Evolutionary conservation across 1,140 invertebrate species (phyloP).

Genomic region (Drosophila kepulauana): DNA sequence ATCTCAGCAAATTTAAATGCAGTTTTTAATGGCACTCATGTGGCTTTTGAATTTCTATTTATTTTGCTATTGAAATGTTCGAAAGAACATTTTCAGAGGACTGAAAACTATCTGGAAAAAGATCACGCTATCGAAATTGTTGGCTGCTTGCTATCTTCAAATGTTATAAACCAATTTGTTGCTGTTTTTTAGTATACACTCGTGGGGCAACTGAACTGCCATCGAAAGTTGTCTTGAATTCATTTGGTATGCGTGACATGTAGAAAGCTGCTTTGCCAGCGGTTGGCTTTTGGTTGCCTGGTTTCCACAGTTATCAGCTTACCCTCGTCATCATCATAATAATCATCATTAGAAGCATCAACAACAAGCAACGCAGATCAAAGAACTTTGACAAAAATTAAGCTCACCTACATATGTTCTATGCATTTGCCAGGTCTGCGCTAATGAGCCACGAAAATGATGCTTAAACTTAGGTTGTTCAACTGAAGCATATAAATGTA

Average conservation of each 20-base stretch:
- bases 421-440: conserved; percentile 73
- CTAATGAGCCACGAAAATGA: conserved; percentile 81
- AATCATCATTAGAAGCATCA: conserved; percentile 26
- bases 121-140: neutral
- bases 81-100: conserved; percentile 14
- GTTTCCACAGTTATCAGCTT: conserved; percentile 16
- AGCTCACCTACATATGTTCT: conserved; percentile 68
- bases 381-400: conserved; percentile 73
- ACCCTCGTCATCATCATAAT: conserved; percentile 24
- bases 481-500: neutral
- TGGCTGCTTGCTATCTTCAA: conserved; percentile 23
- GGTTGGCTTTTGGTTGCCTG: conserved; percentile 35
- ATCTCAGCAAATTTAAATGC: conserved; percentile 70
- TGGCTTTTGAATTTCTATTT: conserved; percentile 46
- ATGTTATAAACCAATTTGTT: conserved; percentile 82
- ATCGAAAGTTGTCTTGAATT: conserved; percentile 34
- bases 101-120: conserved; percentile 40
- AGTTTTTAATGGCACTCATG: conserved; percentile 66
- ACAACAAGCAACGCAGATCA: conserved; percentile 54
- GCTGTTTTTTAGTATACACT: conserved; percentile 30
- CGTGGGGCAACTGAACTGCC: neutral
- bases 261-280: conserved; percentile 65
- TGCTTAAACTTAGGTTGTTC: conserved; percentile 55
- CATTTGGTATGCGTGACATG: conserved; percentile 79
- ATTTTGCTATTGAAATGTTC: conserved; percentile 31